Evolutionary conservation across 1,140 invertebrate species (phyloP), one percentile per base, ranked within the genome.

Genomic region (Pseudomyrmex concolor): DNA sequence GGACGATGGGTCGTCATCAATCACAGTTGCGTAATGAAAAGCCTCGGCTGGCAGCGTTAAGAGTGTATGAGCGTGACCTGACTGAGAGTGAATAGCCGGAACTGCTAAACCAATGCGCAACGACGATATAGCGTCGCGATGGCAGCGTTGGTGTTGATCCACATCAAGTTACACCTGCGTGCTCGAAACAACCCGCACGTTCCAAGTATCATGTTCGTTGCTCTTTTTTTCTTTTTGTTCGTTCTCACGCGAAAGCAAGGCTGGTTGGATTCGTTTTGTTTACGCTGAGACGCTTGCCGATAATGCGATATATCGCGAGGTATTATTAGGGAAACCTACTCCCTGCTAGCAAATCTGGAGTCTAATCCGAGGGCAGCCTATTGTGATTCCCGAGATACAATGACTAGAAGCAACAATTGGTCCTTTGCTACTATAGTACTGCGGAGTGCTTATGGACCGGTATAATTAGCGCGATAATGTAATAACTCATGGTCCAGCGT

Each of bases 11-110:
- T 10, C 10, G 77, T 88, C 89, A 90, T 90, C 89, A 88, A 90
- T 90, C 89, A 90, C 71, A 12, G 59, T 22, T 57, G 62, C 55
- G 62, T 86, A 86, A 90, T 90, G 89, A 90, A 90, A 90, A 90
- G 86, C 86, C 82, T 57, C 25, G 62, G 59, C 22, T 12, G 62
- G 62, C 60, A 60, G 60, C 54, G 66, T 82, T 88, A 83, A 86
- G 77, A 84, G 70, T 66, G 55, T 70, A 57, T 62, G 48, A 7
- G 57, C 22, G 67, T 50, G 34, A 34, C 34, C 34, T 34, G 34
- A 34, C 34, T 12, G 3, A 13, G 57, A 43, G 57, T 85, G 66
- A 88, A 87, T 87, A 57, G 66, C 67, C 66, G 43, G 25, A 57
- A n/a, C 59, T 57, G 60, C 48, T 68, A 25, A 60, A 72, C 72